phyloP scores from a whole-genome alignment of 2,888 invertebrate genomes.

The Blomia tropicalis region DNA sequence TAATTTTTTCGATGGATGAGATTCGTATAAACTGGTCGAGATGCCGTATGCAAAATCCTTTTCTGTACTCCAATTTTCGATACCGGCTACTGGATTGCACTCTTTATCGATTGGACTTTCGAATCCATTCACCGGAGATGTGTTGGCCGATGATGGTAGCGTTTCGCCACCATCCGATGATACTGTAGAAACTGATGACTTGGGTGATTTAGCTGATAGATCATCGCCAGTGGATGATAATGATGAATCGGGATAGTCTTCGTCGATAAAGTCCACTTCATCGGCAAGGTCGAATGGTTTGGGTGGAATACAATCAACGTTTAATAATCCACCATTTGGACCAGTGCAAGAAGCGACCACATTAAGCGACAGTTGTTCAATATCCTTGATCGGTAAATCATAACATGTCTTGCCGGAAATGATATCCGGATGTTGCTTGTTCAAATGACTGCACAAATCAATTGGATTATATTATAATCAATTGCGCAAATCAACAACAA shows the following conservation, averaged over 20 bases:
- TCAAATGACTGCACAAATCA: slow-evolving; percentile 26
- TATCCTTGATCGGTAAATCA: slow-evolving; percentile 46
- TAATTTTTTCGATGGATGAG: slow-evolving; percentile 55
- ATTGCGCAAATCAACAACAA: not conserved
- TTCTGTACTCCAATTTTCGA: slow-evolving; percentile 45
- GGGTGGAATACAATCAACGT: slow-evolving; percentile 47
- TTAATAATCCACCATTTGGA: slow-evolving; percentile 61
- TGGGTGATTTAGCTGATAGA: not conserved
- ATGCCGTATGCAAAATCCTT: slow-evolving; percentile 49
- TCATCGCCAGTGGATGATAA: not conserved
- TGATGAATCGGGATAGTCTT: slow-evolving; percentile 32
- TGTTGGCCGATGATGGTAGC: not conserved
- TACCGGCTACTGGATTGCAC: slow-evolving; percentile 38
- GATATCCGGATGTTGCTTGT: slow-evolving; percentile 41
- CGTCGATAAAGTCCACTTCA: slow-evolving; percentile 57
- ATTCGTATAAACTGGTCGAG: slow-evolving; percentile 63
- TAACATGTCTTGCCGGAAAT: slow-evolving; percentile 54
- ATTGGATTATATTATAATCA: not conserved
- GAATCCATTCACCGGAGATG: not conserved
- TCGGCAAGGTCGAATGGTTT: slow-evolving; percentile 45
- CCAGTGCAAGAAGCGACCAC: slow-evolving; percentile 60
- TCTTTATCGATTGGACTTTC: not conserved
- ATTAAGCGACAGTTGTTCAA: slow-evolving; percentile 40
- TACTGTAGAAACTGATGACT: not conserved
- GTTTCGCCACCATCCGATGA: slow-evolving; percentile 5